Evolutionary conservation across 2,113 vertebrate genomes (phyloP).

Genomic region (Trinectes maculatus): DNA sequence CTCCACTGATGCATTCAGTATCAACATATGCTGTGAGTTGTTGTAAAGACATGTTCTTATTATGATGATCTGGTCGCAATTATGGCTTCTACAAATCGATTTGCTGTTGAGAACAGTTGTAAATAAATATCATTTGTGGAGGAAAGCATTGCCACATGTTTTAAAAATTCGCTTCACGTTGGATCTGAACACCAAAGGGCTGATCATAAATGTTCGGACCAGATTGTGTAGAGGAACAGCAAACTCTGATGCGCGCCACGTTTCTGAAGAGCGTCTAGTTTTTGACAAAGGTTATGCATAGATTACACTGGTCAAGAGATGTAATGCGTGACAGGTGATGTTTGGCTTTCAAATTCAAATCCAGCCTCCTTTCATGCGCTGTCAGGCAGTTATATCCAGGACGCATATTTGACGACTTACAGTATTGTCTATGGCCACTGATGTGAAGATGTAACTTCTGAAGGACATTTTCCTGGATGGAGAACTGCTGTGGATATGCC

Average conservation of each 20-base stretch:
- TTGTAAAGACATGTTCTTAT: background rate
- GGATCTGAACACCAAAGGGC: background rate
- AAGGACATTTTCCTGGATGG: conserved; percentile 15
- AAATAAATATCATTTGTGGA: background rate
- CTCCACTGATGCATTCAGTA: background rate
- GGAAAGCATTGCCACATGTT: background rate
- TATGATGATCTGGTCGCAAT: background rate
- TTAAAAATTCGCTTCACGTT: background rate
- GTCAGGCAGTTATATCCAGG: conserved; percentile 8
- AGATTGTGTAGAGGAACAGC: background rate
- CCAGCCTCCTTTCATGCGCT: background rate
- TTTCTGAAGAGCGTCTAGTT: too few species aligned
- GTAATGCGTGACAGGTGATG: conserved; percentile 26
- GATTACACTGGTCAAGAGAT: background rate
- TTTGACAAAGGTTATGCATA: background rate
- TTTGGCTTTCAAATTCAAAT: conserved; percentile 5
- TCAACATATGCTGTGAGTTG: background rate
- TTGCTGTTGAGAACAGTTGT: conserved; percentile 1
- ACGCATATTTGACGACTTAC: conserved; percentile 2
- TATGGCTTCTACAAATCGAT: background rate
- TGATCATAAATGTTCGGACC: background rate
- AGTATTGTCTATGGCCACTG: conserved; percentile 2
- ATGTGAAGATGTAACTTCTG: conserved; percentile 19
- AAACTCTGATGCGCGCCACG: background rate
- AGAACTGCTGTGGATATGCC: background rate